Conservation (phyloP, 2,797 vertebrate species). For the Staurois parvus region DNA sequence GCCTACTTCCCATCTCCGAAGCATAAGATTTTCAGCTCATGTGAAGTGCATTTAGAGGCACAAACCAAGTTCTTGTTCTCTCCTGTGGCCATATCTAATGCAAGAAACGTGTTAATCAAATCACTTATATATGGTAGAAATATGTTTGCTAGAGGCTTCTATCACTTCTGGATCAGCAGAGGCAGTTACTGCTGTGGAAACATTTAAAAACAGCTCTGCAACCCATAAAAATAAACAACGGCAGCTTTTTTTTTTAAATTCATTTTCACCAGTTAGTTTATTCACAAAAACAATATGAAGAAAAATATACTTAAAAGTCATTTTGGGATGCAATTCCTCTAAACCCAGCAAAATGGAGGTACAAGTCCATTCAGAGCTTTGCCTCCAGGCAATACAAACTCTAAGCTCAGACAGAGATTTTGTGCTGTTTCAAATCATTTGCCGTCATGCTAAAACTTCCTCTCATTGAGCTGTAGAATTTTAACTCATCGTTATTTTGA, state of each 20-base stretch:
- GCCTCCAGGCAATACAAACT: conserved; percentile 39
- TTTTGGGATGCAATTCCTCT: background rate
- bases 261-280: background rate
- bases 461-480: conserved; percentile 57
- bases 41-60: conserved; percentile 52
- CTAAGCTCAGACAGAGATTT: conserved; percentile 2
- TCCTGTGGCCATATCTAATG: conserved; percentile 57
- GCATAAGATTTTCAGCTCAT: conserved; percentile 45
- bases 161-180: conserved; percentile 55
- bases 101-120: conserved; percentile 61
- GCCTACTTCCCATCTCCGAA: conserved; percentile 13
- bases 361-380: background rate
- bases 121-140: conserved; percentile 46
- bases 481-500: conserved; percentile 64
- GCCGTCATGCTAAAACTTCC: conserved; percentile 50
- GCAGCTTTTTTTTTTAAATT: background rate
- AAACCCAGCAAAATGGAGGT: background rate
- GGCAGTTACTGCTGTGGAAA: conserved; percentile 5
- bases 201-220: background rate
- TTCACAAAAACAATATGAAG: background rate
- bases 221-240: background rate
- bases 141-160: conserved; percentile 58
- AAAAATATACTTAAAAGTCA: background rate
- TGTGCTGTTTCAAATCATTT: conserved; percentile 19
- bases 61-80: conserved; percentile 41